Evolutionary conservation across 2,888 invertebrate species (phyloP).

Genomic region (Lampropteryx suffumata): DNA sequence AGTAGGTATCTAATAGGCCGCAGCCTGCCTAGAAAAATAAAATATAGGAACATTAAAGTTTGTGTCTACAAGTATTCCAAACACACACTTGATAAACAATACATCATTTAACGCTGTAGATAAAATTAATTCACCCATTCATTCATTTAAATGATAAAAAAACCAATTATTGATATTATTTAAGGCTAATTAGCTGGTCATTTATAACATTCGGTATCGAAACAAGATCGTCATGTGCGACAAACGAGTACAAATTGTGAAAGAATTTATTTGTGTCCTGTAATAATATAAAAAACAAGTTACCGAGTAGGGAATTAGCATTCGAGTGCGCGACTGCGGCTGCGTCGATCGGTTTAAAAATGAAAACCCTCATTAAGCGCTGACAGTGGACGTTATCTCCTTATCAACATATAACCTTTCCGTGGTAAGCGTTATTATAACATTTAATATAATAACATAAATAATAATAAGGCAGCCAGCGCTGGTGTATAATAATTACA

Average conservation of each 20-base stretch:
- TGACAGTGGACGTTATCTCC: constrained; percentile 67
- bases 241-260: constrained; percentile 73
- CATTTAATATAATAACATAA: constrained; percentile 79
- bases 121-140: background rate
- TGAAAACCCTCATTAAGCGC: constrained; percentile 61
- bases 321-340: constrained; percentile 48
- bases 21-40: too few species aligned
- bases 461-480: constrained; percentile 74
- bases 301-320: constrained; percentile 58
- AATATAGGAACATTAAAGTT: too few species aligned
- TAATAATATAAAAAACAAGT: constrained; percentile 56
- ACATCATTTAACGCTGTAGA: background rate
- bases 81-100: background rate
- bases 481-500: constrained; percentile 77
- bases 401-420: constrained; percentile 74
- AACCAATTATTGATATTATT: constrained; percentile 12
- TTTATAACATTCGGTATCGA: constrained; percentile 47
- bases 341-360: constrained; percentile 38
- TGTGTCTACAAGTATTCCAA: too few species aligned
- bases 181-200: constrained; percentile 24
- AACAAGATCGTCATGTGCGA: constrained; percentile 56
- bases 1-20: too few species aligned
- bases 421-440: constrained; percentile 72
- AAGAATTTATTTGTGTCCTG: constrained; percentile 59
- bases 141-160: constrained; percentile 7